Evolutionary conservation across 1,140 invertebrate species (phyloP), one percentile per base, ranked within the genome.

Genomic region (Drosophila varians): DNA sequence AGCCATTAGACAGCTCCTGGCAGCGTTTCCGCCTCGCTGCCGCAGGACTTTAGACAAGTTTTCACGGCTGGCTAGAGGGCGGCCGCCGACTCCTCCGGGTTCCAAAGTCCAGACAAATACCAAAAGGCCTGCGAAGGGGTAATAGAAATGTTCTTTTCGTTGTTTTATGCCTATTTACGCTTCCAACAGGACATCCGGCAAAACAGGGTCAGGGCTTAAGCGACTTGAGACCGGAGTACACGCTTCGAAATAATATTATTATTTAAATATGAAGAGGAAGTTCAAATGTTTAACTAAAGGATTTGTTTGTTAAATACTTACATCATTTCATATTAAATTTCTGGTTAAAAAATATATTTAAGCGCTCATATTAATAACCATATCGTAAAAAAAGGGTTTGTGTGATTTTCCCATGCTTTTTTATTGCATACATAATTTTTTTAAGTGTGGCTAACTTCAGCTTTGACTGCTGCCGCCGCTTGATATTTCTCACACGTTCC

Each of bases 401-500:
- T 36, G 0, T 36, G 12, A 36, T 36, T n/a, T 36, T 12, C 36
- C 4, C 4, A 16, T 38, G 4, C 12, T 3, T 36, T 19, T 42
- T 42, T 16, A 18, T 16, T 8, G 9, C 1, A 8, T 5, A 18
- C 9, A n/a, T 42, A 21, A 16, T 47, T 61, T 61, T 23, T 61
- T 61, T 21, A 42, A 64, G 60, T 64, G 42, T 31, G 21, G 11
- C 19, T 12, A 7, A 9, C 42, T 58, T 60, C 51, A 21, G 26
- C 45, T 51, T 72, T 61, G 61, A 25, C 40, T 54, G 47, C 26
- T 52, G 45, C 64, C 79, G 58, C 55, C 48, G 61, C 75, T 86
- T 77, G 69, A 89, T 87, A 90, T 90, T 90, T 90, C 87, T 87
- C 87, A 90, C 87, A 90, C 87, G 87, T 87, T 87, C 87, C 87